Evolutionary conservation across 2,797 vertebrate genomes (phyloP).

Genomic region (Alosa sapidissima): DNA sequence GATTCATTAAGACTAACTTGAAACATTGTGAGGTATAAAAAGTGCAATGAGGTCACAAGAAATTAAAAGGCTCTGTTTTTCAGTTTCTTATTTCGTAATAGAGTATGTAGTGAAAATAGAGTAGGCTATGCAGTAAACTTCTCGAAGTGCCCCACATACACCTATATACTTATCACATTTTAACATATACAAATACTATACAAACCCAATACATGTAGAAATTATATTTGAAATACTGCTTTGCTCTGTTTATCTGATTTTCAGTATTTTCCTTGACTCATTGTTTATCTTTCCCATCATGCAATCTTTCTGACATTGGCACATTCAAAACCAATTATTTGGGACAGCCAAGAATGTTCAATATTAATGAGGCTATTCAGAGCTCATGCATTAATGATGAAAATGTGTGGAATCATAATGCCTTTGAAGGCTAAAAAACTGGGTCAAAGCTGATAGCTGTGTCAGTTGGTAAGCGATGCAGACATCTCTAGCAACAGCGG

Average conservation of each 20-base stretch:
- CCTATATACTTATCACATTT: no score
- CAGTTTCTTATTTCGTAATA: no score
- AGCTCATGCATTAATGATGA: conserved; percentile 40
- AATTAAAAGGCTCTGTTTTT: background rate
- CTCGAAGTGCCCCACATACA: no score
- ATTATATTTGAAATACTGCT: no score
- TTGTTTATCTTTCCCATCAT: background rate
- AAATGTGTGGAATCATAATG: conserved; percentile 7
- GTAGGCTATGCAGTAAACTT: background rate
- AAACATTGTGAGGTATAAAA: background rate
- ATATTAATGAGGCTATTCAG: conserved; percentile 40
- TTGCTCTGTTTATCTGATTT: background rate
- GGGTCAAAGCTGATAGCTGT: conserved; percentile 29
- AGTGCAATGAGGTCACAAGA: background rate
- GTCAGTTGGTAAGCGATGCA: background rate
- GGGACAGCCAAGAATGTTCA: conserved; percentile 14
- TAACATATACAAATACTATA: background rate
- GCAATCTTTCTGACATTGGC: background rate
- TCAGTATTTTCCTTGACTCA: background rate
- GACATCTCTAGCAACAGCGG: background rate
- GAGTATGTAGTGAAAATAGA: background rate
- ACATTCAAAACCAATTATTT: conserved; percentile 23
- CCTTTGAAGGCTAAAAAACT: conserved; percentile 24
- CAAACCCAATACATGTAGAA: background rate
- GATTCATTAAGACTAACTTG: background rate